A percentile compares a stretch with the other conserved stretches of the same genome.
Conservation (phyloP, 2,797 vertebrate genomes). For the Sebastes glaucus region DNA sequence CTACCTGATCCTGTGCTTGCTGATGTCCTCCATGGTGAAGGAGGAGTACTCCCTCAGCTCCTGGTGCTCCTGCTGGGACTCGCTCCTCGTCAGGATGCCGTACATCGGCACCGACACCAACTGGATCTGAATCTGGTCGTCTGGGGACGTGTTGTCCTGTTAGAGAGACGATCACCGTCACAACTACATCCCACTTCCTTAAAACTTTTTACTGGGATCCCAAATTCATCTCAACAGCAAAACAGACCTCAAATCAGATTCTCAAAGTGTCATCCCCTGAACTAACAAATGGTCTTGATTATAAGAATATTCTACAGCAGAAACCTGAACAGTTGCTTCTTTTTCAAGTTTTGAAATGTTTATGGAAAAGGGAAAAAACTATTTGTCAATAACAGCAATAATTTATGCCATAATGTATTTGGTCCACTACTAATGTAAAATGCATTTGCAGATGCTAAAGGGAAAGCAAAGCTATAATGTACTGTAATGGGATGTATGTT, state of each 20-base stretch:
- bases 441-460: background rate
- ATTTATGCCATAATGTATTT: background rate
- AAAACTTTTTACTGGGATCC: background rate
- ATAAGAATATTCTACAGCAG: background rate
- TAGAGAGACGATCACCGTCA: background rate
- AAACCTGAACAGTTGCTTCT: background rate
- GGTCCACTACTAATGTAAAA: background rate
- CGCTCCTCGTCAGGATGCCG: slow-evolving; percentile 84
- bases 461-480: background rate
- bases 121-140: slow-evolving; percentile 89
- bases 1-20: slow-evolving; percentile 89
- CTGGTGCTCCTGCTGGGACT: slow-evolving; percentile 69
- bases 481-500: background rate
- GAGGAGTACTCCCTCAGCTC: slow-evolving; percentile 89
- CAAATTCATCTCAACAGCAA: background rate
- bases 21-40: slow-evolving; percentile 96
- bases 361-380: background rate
- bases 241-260: background rate
- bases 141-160: slow-evolving; percentile 87
- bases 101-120: slow-evolving; percentile 91
- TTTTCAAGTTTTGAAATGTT: background rate
- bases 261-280: background rate
- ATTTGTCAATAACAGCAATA: background rate
- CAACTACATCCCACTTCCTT: background rate
- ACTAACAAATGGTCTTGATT: background rate